Evolutionary conservation across 2,113 vertebrate genomes (phyloP), one percentile per base, ranked within the genome.

Genomic region (Sceloporus tristichus): DNA sequence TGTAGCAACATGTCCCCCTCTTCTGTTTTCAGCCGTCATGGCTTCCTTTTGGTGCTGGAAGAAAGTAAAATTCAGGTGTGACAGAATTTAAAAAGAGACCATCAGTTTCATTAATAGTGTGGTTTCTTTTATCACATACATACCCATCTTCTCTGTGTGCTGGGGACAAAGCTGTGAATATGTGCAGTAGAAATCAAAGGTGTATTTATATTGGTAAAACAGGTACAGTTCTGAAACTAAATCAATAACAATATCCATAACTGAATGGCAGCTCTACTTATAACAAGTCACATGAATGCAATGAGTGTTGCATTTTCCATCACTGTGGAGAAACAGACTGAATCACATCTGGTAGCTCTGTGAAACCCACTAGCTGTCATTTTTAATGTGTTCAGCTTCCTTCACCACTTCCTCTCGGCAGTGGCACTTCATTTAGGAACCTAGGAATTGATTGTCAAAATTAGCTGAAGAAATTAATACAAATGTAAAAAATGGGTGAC

Each of bases 401-500:
- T 92, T 90, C 62, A 0, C 2, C 85, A 2, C 79, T 0, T 0
- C 0, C 53, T 29, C 68, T 66, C 3, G 65, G 21, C 77, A 18
- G 9, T 5, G 0, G 75, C 84, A 0, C 53, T 65, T 23, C 71
- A 4, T 0, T 2, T 68, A 79, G 82, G 34, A 87, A 1, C 54
- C 23, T 1, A 74, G 89, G 82, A 16, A 4, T 16, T 14, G 76
- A 86, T 0, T 87, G 86, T 87, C 85, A 25, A 56, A 88, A 90
- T 88, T 91, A 89, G 82, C 88, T 92, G 91, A 77, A 86, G 84
- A 88, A 16, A 27, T 65, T 68, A 85, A 77, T 59, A 76, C 92
- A 18, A 16, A n/a, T 29, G 29, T 88, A 82, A 90, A 82, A 93
- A 79, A 48, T 7, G 7, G 48, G 48, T 91, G 84, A 2, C 8